Evolutionary conservation across 2,888 invertebrate species (phyloP).

Genomic region (Cataglyphis cursor): DNA sequence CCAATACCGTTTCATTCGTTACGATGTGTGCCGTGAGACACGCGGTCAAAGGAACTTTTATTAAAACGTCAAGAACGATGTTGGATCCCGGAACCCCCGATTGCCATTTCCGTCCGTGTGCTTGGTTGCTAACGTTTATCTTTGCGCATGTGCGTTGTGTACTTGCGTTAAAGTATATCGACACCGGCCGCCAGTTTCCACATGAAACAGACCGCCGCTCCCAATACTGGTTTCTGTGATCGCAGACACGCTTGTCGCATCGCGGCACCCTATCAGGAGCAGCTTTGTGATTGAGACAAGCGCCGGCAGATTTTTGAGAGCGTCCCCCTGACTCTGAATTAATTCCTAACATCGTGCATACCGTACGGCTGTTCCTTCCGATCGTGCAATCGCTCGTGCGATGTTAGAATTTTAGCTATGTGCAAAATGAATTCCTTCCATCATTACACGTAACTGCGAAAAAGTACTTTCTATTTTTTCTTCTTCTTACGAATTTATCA

Average conservation of each 20-base stretch:
- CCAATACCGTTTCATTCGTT: slow-evolving; percentile 64
- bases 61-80: slow-evolving; percentile 74
- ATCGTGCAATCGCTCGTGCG: background rate
- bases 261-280: slow-evolving; percentile 39
- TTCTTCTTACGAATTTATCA: background rate
- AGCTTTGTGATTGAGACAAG: slow-evolving; percentile 36
- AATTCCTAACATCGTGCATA: slow-evolving; percentile 69
- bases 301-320: slow-evolving; percentile 55
- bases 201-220: slow-evolving; percentile 74
- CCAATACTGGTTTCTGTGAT: slow-evolving; percentile 68
- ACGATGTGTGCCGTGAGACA: slow-evolving; percentile 43
- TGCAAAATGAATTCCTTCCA: background rate
- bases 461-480: background rate
- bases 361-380: slow-evolving; percentile 56
- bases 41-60: slow-evolving; percentile 75
- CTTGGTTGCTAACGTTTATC: slow-evolving; percentile 22
- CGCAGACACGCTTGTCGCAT: slow-evolving; percentile 50
- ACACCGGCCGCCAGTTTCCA: slow-evolving; percentile 65
- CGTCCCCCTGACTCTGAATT: slow-evolving; percentile 65
- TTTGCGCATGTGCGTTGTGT: slow-evolving; percentile 7
- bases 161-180: slow-evolving; percentile 46
- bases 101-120: slow-evolving; percentile 11
- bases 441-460: background rate
- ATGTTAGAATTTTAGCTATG: slow-evolving; percentile 16
- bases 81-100: slow-evolving; percentile 3